Evolutionary conservation across 2,888 invertebrate species (phyloP).

Genomic region (Cheilosia grossa): DNA sequence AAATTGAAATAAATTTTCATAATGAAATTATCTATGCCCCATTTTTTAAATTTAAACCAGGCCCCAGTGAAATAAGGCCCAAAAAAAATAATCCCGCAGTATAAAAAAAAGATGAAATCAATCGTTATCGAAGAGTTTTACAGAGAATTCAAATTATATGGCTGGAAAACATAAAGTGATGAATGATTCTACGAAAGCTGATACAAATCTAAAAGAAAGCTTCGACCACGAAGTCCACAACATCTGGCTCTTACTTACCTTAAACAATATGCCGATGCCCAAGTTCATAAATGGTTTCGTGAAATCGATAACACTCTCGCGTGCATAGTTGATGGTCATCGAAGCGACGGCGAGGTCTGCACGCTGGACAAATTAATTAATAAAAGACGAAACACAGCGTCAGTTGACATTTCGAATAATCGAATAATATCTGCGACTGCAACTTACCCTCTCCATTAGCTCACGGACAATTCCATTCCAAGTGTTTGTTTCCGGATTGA

Average conservation of each 20-base stretch:
- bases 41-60: no score
- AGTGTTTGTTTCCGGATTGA: slow-evolving; percentile 92
- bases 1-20: no score
- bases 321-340: slow-evolving; percentile 98
- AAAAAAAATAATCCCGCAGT: no score
- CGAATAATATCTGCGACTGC: background rate
- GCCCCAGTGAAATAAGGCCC: no score
- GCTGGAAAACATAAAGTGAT: background rate
- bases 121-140: no score
- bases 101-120: no score
- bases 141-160: background rate
- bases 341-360: slow-evolving; percentile 98
- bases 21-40: no score
- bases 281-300: slow-evolving; percentile 99
- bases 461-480: slow-evolving; percentile 96
- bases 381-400: background rate
- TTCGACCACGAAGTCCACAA: background rate
- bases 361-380: slow-evolving; percentile 85
- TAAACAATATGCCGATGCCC: slow-evolving; percentile 97
- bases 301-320: slow-evolving; percentile 96
- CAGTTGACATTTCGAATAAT: background rate
- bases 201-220: slow-evolving; percentile 3
- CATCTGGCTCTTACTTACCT: slow-evolving; percentile 85
- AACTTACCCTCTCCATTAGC: slow-evolving; percentile 90
- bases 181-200: background rate